Evolutionary conservation across 2,113 vertebrate genomes (phyloP).

Genomic region (Alouatta palliata): DNA sequence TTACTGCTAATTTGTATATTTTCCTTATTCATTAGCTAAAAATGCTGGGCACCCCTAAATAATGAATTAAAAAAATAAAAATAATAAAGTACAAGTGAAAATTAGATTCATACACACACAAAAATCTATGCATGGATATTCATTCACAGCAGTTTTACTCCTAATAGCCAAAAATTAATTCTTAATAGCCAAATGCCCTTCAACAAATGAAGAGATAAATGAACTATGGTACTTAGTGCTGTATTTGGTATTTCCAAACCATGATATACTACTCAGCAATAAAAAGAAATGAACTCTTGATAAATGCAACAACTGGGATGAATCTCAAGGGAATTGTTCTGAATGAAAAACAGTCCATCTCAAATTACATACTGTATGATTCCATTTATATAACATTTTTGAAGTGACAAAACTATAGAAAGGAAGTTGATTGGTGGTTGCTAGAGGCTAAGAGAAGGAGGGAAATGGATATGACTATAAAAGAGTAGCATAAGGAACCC

Average conservation of each 20-base stretch:
- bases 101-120: not conserved
- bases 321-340: not conserved
- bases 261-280: not conserved
- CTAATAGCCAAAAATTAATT: not conserved
- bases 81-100: slow-evolving; percentile 27
- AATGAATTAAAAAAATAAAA: slow-evolving; percentile 1
- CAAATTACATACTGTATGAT: not conserved
- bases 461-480: not conserved
- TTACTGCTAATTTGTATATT: not conserved
- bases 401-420: not conserved
- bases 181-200: not conserved
- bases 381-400: not conserved
- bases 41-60: not conserved
- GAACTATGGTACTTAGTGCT: not conserved
- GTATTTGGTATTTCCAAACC: not conserved
- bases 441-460: not conserved
- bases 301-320: not conserved
- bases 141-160: not conserved
- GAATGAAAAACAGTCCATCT: not conserved
- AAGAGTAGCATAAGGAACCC: not conserved
- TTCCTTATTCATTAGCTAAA: slow-evolving; percentile 27
- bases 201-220: not conserved
- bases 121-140: not conserved
- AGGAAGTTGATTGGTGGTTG: not conserved
- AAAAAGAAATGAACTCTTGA: not conserved